Percentiles rank a stretch among this genome's conserved stretches.
phyloP scores from a whole-genome alignment of 92 coral and sea anemone genomes.

The Porites evermanni region DNA sequence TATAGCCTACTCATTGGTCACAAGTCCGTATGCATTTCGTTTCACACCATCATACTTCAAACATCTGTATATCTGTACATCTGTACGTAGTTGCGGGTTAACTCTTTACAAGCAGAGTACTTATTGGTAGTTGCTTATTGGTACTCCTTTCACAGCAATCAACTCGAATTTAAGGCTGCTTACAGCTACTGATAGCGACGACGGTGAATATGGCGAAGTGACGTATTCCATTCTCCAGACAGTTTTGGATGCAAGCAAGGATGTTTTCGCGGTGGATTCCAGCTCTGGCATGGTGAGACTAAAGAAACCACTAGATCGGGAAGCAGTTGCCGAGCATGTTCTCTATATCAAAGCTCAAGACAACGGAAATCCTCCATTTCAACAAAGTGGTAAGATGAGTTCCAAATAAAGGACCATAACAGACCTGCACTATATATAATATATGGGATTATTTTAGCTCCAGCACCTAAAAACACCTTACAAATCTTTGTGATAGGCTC shows the following conservation, averaged over 20 bases:
- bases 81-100: not conserved
- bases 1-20: no score
- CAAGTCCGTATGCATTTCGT: no score
- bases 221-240: slow-evolving; percentile 72
- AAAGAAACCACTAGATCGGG: slow-evolving; percentile 63
- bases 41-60: no score
- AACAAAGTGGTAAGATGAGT: slow-evolving; percentile 14
- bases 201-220: slow-evolving; percentile 58
- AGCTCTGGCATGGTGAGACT: slow-evolving; percentile 66
- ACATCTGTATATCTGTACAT: no score
- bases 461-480: no score
- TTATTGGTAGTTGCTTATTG: no score
- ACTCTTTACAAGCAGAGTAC: not conserved
- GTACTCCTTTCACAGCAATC: slow-evolving; percentile 3
- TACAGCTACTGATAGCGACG: slow-evolving; percentile 69
- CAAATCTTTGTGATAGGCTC: no score
- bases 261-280: slow-evolving; percentile 57
- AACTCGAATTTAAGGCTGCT: slow-evolving; percentile 28
- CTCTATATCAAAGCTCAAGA: slow-evolving; percentile 77
- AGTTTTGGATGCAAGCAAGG: slow-evolving; percentile 43
- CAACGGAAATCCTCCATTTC: slow-evolving; percentile 35
- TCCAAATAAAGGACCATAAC: not conserved
- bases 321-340: slow-evolving; percentile 63
- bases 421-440: no score
- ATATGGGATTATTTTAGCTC: no score